Conservation (phyloP, 2,797 vertebrate species). For the Dermochelys coriacea region DNA sequence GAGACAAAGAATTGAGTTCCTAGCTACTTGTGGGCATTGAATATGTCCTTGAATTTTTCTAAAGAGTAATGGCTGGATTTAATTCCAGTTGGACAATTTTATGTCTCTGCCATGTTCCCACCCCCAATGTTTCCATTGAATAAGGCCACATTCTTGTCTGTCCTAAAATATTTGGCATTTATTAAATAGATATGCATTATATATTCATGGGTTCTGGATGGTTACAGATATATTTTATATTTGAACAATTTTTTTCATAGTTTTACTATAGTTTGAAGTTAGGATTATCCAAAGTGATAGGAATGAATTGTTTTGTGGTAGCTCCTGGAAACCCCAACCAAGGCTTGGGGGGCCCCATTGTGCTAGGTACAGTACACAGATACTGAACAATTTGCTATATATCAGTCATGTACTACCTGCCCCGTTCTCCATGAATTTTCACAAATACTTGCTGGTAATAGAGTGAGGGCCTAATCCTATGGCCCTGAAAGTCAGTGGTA, state of each 20-base stretch:
- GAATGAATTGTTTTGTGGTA: not conserved
- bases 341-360: not conserved
- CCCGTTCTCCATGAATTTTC: not conserved
- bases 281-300: not conserved
- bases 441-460: not conserved
- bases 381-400: not conserved
- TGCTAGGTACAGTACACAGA: not conserved
- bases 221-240: not conserved
- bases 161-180: not conserved
- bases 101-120: not conserved
- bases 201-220: not conserved
- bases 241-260: not conserved
- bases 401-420: accelerated
- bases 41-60: conserved; percentile 9
- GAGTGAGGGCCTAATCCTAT: not conserved
- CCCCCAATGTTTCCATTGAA: not conserved
- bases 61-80: conserved; percentile 9
- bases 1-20: not conserved
- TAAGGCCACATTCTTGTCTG: not conserved
- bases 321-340: not conserved
- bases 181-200: too few species aligned
- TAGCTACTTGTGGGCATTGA: not conserved
- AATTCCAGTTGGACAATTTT: not conserved
- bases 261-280: not conserved
- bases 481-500: not conserved